Conservation (phyloP, 2,888 invertebrate genomes). For the Melanchra persicariae region DNA sequence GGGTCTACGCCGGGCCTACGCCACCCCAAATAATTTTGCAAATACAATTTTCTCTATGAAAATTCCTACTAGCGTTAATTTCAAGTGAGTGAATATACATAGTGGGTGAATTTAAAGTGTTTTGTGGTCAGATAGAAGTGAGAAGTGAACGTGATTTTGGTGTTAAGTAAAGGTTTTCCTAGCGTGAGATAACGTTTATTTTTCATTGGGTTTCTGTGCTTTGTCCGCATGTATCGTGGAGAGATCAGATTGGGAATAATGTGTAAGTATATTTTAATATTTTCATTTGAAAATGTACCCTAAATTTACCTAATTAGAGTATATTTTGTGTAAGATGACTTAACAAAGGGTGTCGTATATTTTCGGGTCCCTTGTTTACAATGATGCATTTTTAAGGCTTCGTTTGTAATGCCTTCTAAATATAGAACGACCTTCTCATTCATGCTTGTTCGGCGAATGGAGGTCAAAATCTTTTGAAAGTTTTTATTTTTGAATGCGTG, state of each 20-base stretch:
- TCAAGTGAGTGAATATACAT: conserved; percentile 15
- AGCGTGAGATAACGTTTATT: conserved; percentile 67
- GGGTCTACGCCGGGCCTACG: conserved; percentile 70
- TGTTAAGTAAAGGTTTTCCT: conserved; percentile 45
- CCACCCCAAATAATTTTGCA: conserved; percentile 67
- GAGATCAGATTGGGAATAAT: conserved; percentile 54
- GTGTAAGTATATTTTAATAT: conserved; percentile 69
- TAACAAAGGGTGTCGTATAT: conserved; percentile 34
- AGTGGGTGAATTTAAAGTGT: conserved; percentile 39
- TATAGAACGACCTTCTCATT: conserved; percentile 18
- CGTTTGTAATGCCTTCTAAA: conserved; percentile 10
- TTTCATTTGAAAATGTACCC: background rate
- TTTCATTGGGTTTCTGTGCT: conserved; percentile 62
- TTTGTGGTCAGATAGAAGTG: conserved; percentile 33
- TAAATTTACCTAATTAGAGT: background rate
- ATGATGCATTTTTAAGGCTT: conserved; percentile 35
- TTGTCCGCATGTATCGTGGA: conserved; percentile 63
- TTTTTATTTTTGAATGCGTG: background rate
- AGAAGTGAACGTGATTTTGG: conserved; percentile 56
- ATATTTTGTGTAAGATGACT: background rate
- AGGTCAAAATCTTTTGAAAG: conserved; percentile 15
- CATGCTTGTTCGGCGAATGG: conserved; percentile 7
- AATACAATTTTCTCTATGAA: conserved; percentile 76
- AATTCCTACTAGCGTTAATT: conserved; percentile 63
- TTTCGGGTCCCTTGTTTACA: conserved; percentile 47